These are phyloP conservation scores for Drosophila pseudoananassae DNA, from an alignment of 1,140 invertebrate genomes.

Conservation along the genomic window DNA sequence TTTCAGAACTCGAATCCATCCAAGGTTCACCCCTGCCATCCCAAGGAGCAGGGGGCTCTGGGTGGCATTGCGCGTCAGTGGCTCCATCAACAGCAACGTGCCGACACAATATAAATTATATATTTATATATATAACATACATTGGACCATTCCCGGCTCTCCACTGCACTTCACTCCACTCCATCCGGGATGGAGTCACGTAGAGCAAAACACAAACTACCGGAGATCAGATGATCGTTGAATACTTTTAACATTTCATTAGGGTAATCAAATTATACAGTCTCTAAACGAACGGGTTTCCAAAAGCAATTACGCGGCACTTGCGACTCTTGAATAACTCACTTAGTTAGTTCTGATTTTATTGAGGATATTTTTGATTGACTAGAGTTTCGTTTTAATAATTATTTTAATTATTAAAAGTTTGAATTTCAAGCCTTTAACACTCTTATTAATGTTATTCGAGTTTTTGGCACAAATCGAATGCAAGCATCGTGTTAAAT, in stretches of 20 bases:
- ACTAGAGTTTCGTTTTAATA: not conserved
- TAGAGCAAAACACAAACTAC: slow-evolving; percentile 17
- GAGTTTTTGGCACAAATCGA: slow-evolving; percentile 25
- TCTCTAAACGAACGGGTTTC: slow-evolving; percentile 44
- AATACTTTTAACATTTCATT: slow-evolving; percentile 46
- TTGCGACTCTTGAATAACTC: slow-evolving; percentile 23
- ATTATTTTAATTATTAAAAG: not conserved
- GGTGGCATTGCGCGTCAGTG: slow-evolving; percentile 77
- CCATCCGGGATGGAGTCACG: slow-evolving; percentile 46
- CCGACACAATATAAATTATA: slow-evolving; percentile 82
- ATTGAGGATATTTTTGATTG: not conserved
- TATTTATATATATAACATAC: slow-evolving; percentile 55
- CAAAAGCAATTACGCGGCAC: slow-evolving; percentile 23
- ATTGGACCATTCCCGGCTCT: slow-evolving; percentile 11
- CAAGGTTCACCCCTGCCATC: slow-evolving; percentile 3
- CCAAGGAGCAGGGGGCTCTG: slow-evolving; percentile 31
- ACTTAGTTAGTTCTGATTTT: slow-evolving; percentile 8
- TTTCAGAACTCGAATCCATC: slow-evolving; percentile 8
- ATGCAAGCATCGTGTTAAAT: slow-evolving; percentile 31
- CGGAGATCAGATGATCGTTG: slow-evolving; percentile 28
- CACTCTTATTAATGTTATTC: slow-evolving; percentile 28
- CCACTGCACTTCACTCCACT: not conserved
- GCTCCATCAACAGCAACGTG: slow-evolving; percentile 70
- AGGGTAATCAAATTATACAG: slow-evolving; percentile 42
- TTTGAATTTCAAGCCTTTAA: slow-evolving; percentile 10